phyloP scores from a whole-genome alignment of 1,140 invertebrate genomes.

The Rhyacophila brunnea region DNA sequence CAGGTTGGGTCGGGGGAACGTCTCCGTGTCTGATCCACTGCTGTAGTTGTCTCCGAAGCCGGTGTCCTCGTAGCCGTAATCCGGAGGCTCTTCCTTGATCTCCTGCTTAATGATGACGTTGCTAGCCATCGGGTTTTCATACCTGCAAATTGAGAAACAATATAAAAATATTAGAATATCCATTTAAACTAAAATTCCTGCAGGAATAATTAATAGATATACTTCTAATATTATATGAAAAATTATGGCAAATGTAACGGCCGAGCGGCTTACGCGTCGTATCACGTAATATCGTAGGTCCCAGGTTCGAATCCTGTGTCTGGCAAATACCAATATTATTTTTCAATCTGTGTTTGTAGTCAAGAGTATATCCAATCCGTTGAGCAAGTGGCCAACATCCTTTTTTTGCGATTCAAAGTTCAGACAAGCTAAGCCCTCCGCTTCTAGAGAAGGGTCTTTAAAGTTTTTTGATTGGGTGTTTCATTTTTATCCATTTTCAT shows the following conservation, averaged over 20 bases:
- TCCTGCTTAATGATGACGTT: conserved; percentile 28
- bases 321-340: no score
- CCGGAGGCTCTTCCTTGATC: conserved; percentile 27
- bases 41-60: conserved; percentile 16
- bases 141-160: conserved; percentile 13
- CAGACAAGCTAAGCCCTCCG: no score
- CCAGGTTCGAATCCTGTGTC: no score
- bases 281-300: no score
- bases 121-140: not conserved
- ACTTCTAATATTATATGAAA: not conserved
- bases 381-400: no score
- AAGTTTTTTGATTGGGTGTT: no score
- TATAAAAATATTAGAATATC: not conserved
- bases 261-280: conserved; percentile 1
- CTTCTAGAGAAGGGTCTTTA: no score
- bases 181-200: not conserved
- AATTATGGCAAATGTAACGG: not conserved
- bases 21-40: conserved; percentile 11
- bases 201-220: not conserved
- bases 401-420: no score
- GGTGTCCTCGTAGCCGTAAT: conserved; percentile 13
- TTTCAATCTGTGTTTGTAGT: no score
- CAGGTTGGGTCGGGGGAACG: conserved; percentile 16
- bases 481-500: no score
- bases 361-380: no score